Base-by-base conservation (phyloP, 2,113 vertebrate species). In the Hoplias malabaricus region DNA sequence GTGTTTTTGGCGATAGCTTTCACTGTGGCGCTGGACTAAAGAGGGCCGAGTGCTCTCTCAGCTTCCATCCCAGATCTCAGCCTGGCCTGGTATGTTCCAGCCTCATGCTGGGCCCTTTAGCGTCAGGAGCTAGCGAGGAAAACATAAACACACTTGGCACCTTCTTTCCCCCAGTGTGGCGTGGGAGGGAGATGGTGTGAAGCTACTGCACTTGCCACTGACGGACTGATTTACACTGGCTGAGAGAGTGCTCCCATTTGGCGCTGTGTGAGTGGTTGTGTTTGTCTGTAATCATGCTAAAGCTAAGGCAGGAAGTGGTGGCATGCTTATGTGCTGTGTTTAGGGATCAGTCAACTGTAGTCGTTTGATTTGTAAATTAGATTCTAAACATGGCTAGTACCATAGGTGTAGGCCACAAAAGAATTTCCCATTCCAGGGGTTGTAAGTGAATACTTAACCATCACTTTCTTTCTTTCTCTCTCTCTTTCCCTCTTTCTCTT, bases 101-200 rank as follows among this genome's bases (percentile, higher is more conserved):
- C 25, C 56, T 31, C 69, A 40, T 10, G 42, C 50, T 40, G 19
- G 48, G 62, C 50, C 50, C 59, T 70, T 75, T 54, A 80, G 79
- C 48, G 66, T 16, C 36, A 27, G n/a, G 56, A 19, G 48, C 61
- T 65, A 13, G 50, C 27, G 69, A 40, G 63, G 36, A 38, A 71
- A 68, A 77, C 43, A n/a, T 50, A 40, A 75, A 75, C 48, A 33
- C 61, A 16, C 25, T 66, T 48, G 79, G 29, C 73, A 19, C 33
- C 31, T 66, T 63, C 66, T 56, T 66, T 63, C 66, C 46, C 54
- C 43, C 59, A 38, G 46, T 42, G 11, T 42, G 43, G 6, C 19
- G 29, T 80, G 63, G n/a, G 56, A 13, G 56, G 21, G 34, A 68
- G 78, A 62, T 23, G 0, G 33, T 46, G 57, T 76, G 67, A 71